Evolutionary conservation across 2,113 vertebrate species (phyloP).

Genomic region (Bucco capensis): DNA sequence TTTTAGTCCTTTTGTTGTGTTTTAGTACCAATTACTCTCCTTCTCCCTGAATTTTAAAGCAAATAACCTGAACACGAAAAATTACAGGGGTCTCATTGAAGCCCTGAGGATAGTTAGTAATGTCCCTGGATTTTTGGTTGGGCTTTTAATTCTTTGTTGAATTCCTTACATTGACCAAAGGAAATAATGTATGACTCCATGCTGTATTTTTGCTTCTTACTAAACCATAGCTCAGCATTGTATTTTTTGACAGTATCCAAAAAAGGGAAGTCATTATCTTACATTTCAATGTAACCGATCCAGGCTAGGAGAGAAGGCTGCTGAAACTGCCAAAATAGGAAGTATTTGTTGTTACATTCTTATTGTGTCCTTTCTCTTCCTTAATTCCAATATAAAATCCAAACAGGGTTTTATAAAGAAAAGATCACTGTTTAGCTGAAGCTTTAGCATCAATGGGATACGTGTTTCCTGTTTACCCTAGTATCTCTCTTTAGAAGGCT

Average conservation of each 20-base stretch:
- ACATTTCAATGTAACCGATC: neutral
- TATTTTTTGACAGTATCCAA: neutral
- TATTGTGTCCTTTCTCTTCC: neutral
- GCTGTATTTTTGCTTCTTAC: neutral
- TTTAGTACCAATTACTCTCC: neutral
- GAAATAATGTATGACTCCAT: neutral
- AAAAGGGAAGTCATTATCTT: slow-evolving; percentile 30
- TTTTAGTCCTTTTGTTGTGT: neutral
- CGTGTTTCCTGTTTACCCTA: neutral
- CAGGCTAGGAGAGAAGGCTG: neutral
- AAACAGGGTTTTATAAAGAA: neutral
- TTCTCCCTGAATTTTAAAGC: neutral
- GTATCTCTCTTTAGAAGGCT: neutral
- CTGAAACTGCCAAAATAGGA: slow-evolving; percentile 1
- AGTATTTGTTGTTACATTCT: neutral
- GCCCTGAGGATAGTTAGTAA: neutral
- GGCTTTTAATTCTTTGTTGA: neutral
- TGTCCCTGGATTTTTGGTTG: neutral
- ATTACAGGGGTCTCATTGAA: neutral
- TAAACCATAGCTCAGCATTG: neutral
- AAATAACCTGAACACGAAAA: neutral
- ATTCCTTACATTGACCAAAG: neutral
- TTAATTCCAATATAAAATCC: neutral
- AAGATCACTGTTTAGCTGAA: neutral
- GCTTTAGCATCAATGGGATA: neutral